Base-by-base conservation (phyloP, 2,797 vertebrate genomes). In the Gila robusta region DNA sequence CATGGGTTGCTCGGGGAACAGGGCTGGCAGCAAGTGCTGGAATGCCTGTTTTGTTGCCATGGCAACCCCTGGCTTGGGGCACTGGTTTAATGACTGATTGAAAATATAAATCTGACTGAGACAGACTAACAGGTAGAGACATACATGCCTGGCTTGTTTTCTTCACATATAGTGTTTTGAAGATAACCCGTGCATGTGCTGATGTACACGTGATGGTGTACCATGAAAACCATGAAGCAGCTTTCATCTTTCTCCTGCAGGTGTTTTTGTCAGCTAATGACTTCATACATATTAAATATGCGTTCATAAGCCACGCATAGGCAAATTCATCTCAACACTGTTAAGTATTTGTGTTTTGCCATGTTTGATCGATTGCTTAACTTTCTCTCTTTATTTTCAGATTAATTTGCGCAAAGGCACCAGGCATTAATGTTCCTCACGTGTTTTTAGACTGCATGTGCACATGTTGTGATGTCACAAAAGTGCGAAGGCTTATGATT, bases 41-140 rank as follows among this genome's bases (percentile, higher is more conserved):
- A 88, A 86, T 88, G 80, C 84, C 93, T 92, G 92, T 93, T 92
- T 92, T 93, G 95, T 96, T 95, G 91, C 95, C 91, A 93, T 95
- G 93, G 94, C 92, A 95, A 95, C 95, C 54, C 85, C 78, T 93
- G 91, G 91, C 93, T 93, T 72, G 89, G 93, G 93, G 94, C 76
- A 56, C 90, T 87, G 37, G 74, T 32, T 78, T 80, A 79, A 64
- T 9, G 67, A 44, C 84, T 59, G 74, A 59, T 83, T 82, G 74
- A 71, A 81, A 70, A 76, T 88, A 54, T 76, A 79, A 82, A 88
- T 83, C 74, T 1, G 74, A 44, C 64, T 26, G 59, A 71, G 80
- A 67, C 37, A 59, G 74, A n/a, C 59, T 26, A 47, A 76, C 71
- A 80, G 44, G 32, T 44, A 59, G 39, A 72, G 5, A 73, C 6